A percentile compares a stretch with the other conserved stretches of the same genome.
phyloP scores from a whole-genome alignment of 2,113 vertebrate species.

The Panthera leo region DNA sequence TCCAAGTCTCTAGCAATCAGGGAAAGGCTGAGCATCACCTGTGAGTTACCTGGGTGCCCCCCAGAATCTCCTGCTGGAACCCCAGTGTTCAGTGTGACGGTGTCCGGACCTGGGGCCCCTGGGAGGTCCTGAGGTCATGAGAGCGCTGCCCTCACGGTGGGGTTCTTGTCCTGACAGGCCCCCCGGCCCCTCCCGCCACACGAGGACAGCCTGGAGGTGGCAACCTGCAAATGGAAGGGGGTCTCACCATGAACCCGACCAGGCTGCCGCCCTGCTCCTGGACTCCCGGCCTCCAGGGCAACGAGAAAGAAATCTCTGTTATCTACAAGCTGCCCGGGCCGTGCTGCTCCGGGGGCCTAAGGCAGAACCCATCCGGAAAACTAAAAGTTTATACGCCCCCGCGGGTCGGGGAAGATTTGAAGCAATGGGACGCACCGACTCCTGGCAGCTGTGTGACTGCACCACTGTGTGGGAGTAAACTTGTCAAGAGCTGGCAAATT shows the following conservation, averaged over 20 bases:
- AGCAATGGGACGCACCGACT: fast-evolving
- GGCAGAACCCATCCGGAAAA: fast-evolving
- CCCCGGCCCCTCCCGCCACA: fast-evolving
- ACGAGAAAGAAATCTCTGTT: too few relatives aligned
- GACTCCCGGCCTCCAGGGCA: background rate
- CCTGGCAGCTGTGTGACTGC: fast-evolving
- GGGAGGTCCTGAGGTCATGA: background rate
- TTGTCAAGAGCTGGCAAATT: fast-evolving
- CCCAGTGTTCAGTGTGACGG: background rate
- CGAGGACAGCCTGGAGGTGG: fast-evolving
- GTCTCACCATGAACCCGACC: background rate
- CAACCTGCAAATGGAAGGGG: background rate
- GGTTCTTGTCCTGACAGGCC: too few relatives aligned
- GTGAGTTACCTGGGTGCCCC: background rate
- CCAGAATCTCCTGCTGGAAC: background rate
- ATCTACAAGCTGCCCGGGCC: background rate
- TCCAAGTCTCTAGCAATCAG: background rate
- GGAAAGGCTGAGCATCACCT: fast-evolving
- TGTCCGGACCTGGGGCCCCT: background rate
- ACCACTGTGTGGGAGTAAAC: background rate
- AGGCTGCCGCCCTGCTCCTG: fast-evolving
- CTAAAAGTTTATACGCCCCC: fast-evolving
- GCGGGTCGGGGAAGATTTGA: fast-evolving
- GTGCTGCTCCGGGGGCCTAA: too few relatives aligned
- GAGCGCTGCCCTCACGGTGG: background rate